Conservation (phyloP, 2,888 invertebrate species). For the Proisotoma minuta region DNA sequence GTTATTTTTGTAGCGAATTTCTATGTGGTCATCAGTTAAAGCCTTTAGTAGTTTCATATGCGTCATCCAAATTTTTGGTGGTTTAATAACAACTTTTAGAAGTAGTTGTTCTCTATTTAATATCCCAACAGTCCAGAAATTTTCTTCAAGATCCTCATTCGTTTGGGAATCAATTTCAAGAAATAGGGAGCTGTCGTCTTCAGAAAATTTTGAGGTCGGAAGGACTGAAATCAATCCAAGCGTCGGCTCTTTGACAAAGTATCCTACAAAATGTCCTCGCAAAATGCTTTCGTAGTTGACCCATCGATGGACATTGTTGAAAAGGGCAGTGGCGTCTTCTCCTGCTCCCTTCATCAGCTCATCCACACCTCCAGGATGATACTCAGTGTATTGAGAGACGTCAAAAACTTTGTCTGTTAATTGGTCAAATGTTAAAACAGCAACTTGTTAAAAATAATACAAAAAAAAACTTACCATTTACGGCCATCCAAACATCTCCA, state of each 20-base stretch:
- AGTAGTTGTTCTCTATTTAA: slow-evolving; percentile 33
- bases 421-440: background rate
- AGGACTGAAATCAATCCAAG: background rate
- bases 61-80: slow-evolving; percentile 41
- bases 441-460: slow-evolving; percentile 1
- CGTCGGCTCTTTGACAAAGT: slow-evolving; percentile 21
- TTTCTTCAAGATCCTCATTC: slow-evolving; percentile 24
- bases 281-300: slow-evolving; percentile 45
- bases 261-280: slow-evolving; percentile 35
- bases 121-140: slow-evolving; percentile 39
- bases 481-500: slow-evolving; percentile 40
- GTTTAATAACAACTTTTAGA: slow-evolving; percentile 39
- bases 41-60: slow-evolving; percentile 33
- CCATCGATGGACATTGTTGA: slow-evolving; percentile 40
- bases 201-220: slow-evolving; percentile 28
- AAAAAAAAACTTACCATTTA: slow-evolving; percentile 18
- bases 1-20: slow-evolving; percentile 32
- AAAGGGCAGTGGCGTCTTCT: slow-evolving; percentile 32
- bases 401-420: slow-evolving; percentile 36
- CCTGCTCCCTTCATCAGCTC: slow-evolving; percentile 46
- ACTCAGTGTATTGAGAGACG: slow-evolving; percentile 40
- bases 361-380: slow-evolving; percentile 44
- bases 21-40: slow-evolving; percentile 29
- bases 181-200: slow-evolving; percentile 27
- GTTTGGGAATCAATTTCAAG: slow-evolving; percentile 18